Percentiles rank a stretch among this genome's conserved stretches.
Evolutionary conservation across 2,113 vertebrate species (phyloP).

Genomic region (Artemisiospiza belli): DNA sequence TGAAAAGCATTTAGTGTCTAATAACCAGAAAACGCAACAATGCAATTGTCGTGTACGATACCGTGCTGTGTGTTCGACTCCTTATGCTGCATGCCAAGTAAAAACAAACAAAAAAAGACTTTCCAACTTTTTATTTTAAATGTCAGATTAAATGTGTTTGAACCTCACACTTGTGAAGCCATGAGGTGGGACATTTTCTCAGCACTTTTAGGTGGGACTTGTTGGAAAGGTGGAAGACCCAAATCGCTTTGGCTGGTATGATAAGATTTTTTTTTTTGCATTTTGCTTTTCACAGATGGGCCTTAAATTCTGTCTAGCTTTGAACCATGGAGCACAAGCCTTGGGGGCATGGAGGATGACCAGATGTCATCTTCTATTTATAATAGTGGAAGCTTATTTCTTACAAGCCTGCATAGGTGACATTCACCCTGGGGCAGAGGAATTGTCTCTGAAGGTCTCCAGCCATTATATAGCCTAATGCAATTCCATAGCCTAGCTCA

Average conservation of each 20-base stretch:
- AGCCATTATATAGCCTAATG: conserved; percentile 11
- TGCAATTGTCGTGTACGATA: conserved; percentile 59
- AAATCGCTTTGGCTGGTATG: conserved; percentile 55
- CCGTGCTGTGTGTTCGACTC: conserved; percentile 40
- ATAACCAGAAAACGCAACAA: conserved; percentile 67
- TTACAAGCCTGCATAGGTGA: conserved; percentile 52
- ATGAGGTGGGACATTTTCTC: conserved; percentile 60
- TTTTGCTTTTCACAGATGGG: conserved; percentile 64
- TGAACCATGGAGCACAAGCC: conserved; percentile 66
- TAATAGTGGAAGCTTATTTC: conserved; percentile 43
- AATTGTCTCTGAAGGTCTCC: conserved; percentile 29
- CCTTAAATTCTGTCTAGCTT: conserved; percentile 67
- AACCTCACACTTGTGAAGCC: conserved; percentile 65
- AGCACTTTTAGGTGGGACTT: conserved; percentile 47
- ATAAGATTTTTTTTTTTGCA: not conserved
- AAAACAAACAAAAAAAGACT: not conserved
- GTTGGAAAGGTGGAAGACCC: conserved; percentile 54
- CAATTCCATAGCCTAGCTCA: not conserved
- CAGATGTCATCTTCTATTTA: conserved; percentile 12
- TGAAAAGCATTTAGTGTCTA: conserved; percentile 69
- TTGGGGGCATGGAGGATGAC: conserved; percentile 52
- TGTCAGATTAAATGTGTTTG: conserved; percentile 36
- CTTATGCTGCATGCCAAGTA: conserved; percentile 67
- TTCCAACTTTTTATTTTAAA: conserved; percentile 53
- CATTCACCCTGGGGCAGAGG: conserved; percentile 42